Evolutionary conservation across 2,888 invertebrate genomes (phyloP), one percentile per base, ranked within the genome.

Genomic region (Agrochola lota): DNA sequence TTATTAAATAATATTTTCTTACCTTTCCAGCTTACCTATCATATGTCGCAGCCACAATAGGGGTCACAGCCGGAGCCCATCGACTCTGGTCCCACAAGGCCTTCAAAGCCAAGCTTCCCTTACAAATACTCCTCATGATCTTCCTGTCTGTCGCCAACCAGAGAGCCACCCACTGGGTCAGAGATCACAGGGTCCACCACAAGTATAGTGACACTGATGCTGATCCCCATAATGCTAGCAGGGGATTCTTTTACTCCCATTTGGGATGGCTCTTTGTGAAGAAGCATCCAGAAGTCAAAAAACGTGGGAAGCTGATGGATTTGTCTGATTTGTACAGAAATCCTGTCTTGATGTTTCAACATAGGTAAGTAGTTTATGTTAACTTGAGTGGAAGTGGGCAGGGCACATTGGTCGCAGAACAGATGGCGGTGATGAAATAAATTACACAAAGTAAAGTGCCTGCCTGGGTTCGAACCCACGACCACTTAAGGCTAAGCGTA

Each of bases 191-290:
- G 95, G 85, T 97, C 94, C 97, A 97, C 96, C 74, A 95, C 66
- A 88, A 89, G 90, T 98, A 97, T 95, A 97, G 97, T 78, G 98
- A 98, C 90, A 98, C 98, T 0, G 97, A 98, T 91, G 98, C 98
- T 0, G 98, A 98, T 92, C 98, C 98, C 0, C 98, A 98, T 92
- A 98, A 98, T 91, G 97, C 98, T 4, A 97, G 91, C 23, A 95
- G 98, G 52, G 99, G 98, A 11, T 98, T 99, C 94, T 98, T 98
- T 96, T 99, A 98, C 93, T 97, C 98, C 0, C 98, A 99, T 92
- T 96, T 98, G 72, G 98, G 98, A 26, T 99, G 98, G 98, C 94
- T 98, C 67, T 91, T 98, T 79, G 97, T 97, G 88, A 97, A 97
- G 81, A 98, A 98, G 91, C 98, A 98, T 90, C 98, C 98, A 0